phyloP scores from a whole-genome alignment of 1,140 invertebrate genomes.

The Acromyrmex charruanus region DNA sequence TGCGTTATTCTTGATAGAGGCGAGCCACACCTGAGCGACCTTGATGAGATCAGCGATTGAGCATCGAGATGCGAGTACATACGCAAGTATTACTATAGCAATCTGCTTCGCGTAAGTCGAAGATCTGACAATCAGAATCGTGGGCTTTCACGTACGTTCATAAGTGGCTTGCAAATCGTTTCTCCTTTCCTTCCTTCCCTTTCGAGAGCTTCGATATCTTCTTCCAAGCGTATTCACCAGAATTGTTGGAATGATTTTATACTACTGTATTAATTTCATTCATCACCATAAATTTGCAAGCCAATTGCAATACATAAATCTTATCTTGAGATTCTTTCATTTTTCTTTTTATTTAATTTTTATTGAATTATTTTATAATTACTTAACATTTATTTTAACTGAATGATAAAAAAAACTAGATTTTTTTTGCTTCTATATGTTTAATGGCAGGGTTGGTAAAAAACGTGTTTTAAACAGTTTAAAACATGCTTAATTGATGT shows the following conservation, averaged over 20 bases:
- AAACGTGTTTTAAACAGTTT: too few species aligned
- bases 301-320: slow-evolving; percentile 14
- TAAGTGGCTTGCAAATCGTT: slow-evolving; percentile 56
- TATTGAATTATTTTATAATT: neutral
- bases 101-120: slow-evolving; percentile 48
- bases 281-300: neutral
- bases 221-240: slow-evolving; percentile 2
- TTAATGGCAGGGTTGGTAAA: neutral
- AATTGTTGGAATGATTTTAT: slow-evolving; percentile 8
- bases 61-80: slow-evolving; percentile 49
- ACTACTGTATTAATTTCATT: slow-evolving; percentile 35
- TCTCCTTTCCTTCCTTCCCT: neutral
- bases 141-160: slow-evolving; percentile 53
- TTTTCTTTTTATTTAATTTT: neutral
- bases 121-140: slow-evolving; percentile 46
- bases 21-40: slow-evolving; percentile 54
- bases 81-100: slow-evolving; percentile 40
- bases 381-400: neutral
- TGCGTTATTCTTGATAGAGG: slow-evolving; percentile 33
- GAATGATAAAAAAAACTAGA: neutral
- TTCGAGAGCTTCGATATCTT: slow-evolving; percentile 10
- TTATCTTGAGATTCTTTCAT: neutral
- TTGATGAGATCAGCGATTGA: slow-evolving; percentile 62
- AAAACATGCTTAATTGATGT: too few species aligned
- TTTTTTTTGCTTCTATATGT: neutral